A percentile compares a stretch with the other conserved stretches of the same genome.
phyloP scores from a whole-genome alignment of 2,797 vertebrate species.

The Craterocephalus amniculus region DNA sequence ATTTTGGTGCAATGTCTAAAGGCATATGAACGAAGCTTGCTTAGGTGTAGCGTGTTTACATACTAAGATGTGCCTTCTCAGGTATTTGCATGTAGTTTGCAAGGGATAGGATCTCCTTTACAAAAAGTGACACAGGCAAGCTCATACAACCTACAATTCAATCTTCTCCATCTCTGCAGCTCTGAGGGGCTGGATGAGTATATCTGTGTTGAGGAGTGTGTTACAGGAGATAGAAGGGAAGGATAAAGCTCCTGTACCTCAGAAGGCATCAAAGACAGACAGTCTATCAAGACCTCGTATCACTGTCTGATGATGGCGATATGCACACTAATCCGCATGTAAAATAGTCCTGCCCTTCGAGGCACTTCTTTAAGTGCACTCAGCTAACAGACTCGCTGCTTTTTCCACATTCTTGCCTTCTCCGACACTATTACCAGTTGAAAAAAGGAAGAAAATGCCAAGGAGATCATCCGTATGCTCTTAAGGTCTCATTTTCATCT shows the following conservation, averaged over 20 bases:
- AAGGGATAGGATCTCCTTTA: constrained; percentile 36
- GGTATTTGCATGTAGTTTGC: constrained; percentile 51
- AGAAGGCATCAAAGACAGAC: constrained; percentile 75
- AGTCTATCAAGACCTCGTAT: constrained; percentile 69
- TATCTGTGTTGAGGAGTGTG: constrained; percentile 51
- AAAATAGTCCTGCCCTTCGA: constrained; percentile 76
- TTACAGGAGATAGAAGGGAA: constrained; percentile 72
- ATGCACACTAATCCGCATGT: constrained; percentile 80
- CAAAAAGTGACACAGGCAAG: constrained; percentile 27
- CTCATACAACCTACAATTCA: constrained; percentile 43
- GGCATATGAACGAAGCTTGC: not conserved
- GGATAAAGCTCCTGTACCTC: constrained; percentile 76
- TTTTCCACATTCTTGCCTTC: constrained; percentile 24
- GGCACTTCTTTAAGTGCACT: constrained; percentile 75
- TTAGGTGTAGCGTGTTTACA: constrained; percentile 36
- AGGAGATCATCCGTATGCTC: constrained; percentile 28
- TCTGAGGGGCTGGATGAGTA: constrained; percentile 53
- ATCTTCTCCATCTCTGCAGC: constrained; percentile 53
- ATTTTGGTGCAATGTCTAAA: constrained; percentile 6
- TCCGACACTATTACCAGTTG: constrained; percentile 38
- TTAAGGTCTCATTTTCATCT: constrained; percentile 50
- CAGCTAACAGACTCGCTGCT: constrained; percentile 42
- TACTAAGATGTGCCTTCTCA: constrained; percentile 9
- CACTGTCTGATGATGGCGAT: constrained; percentile 73
- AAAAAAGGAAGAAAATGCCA: not conserved